phyloP scores from a whole-genome alignment of 2,113 vertebrate genomes.

The Lucifuga dentata region DNA sequence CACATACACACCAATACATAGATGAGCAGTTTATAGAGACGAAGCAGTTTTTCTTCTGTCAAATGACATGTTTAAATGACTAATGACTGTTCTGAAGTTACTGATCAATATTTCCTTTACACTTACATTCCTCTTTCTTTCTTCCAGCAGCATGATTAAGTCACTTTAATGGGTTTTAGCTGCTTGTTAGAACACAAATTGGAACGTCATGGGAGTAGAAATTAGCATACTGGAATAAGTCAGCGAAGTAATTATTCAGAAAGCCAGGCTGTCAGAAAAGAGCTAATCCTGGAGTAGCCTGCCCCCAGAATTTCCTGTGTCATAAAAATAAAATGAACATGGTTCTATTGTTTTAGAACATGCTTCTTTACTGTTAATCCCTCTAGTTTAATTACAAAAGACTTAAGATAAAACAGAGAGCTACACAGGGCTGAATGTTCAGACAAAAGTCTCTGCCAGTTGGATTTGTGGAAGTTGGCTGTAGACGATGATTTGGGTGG shows the following conservation, averaged over 20 bases:
- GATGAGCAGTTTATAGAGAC: background rate
- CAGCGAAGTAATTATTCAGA: slow-evolving; percentile 62
- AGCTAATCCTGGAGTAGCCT: slow-evolving; percentile 58
- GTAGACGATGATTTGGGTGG: slow-evolving; percentile 22
- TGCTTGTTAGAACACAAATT: slow-evolving; percentile 64
- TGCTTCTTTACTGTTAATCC: slow-evolving; percentile 57
- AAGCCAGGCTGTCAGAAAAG: slow-evolving; percentile 52
- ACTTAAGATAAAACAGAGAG: slow-evolving; percentile 27
- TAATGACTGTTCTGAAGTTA: slow-evolving; percentile 28
- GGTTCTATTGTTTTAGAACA: slow-evolving; percentile 60
- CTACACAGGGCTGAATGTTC: background rate
- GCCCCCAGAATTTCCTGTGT: slow-evolving; percentile 40
- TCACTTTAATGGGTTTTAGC: slow-evolving; percentile 68
- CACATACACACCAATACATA: too few relatives aligned
- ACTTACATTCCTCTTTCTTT: slow-evolving; percentile 32
- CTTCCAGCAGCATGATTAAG: slow-evolving; percentile 54
- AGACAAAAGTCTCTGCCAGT: slow-evolving; percentile 12
- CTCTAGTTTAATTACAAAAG: slow-evolving; percentile 57
- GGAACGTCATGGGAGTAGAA: slow-evolving; percentile 56
- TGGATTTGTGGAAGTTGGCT: slow-evolving; percentile 8
- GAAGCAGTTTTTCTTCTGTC: slow-evolving; percentile 3
- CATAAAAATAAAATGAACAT: slow-evolving; percentile 60
- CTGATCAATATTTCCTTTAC: slow-evolving; percentile 31
- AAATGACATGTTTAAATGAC: slow-evolving; percentile 4
- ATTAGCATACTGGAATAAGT: slow-evolving; percentile 65